These are phyloP conservation scores for Ophion ellenae DNA, from an alignment of 2,888 invertebrate species.

Conservation along the genomic window DNA sequence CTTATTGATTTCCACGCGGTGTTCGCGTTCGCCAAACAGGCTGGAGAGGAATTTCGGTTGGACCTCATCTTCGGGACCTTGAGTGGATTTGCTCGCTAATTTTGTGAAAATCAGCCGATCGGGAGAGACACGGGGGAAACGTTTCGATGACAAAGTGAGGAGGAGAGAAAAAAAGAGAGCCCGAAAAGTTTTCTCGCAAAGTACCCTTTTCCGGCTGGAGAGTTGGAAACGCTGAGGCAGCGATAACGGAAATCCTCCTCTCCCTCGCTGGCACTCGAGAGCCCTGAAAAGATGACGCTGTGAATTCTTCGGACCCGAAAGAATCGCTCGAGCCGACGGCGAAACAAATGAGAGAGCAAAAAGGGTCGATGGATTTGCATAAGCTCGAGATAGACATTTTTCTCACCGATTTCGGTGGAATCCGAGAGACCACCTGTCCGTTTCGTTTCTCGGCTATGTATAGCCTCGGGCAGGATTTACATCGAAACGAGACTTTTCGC, in stretches of 20 bases:
- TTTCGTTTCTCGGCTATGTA: conserved; percentile 21
- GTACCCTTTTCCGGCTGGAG: not conserved
- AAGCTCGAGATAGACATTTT: conserved; percentile 54
- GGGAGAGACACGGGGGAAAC: too few relatives aligned
- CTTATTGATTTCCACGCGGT: conserved; percentile 78
- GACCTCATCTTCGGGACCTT: conserved; percentile 39
- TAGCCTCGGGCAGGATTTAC: conserved; percentile 24
- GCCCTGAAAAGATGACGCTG: conserved; percentile 7
- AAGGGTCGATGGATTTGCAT: conserved; percentile 53
- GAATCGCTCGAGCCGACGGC: not conserved
- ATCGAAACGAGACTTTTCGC: conserved; percentile 27
- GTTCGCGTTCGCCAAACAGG: conserved; percentile 70
- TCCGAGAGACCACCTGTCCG: conserved; percentile 35
- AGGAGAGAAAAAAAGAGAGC: not conserved
- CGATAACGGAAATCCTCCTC: conserved; percentile 25
- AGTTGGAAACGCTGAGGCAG: not conserved
- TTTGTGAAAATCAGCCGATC: not conserved
- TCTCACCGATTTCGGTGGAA: conserved; percentile 40
- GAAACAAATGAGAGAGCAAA: conserved; percentile 8
- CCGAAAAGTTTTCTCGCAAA: not conserved
- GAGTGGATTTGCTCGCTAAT: conserved; percentile 35
- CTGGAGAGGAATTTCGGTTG: conserved; percentile 68
- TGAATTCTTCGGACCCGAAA: conserved; percentile 17
- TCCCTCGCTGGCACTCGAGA: not conserved
- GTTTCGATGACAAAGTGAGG: not conserved